Evolutionary conservation across 1,140 invertebrate species (phyloP).

Genomic region (Drosophila cardini): DNA sequence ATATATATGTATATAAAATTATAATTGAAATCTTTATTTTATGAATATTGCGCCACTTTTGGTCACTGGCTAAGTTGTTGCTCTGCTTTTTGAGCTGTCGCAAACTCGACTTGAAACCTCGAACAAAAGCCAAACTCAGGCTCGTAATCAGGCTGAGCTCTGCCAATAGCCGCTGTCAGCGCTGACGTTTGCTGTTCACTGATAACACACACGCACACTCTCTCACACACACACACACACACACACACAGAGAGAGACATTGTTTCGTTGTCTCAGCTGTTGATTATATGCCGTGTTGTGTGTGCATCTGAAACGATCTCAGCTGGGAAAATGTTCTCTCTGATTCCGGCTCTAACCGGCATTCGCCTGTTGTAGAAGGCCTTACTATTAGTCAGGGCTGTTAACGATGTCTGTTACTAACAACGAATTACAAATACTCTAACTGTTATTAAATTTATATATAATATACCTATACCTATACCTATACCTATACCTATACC

Average conservation of each 20-base stretch:
- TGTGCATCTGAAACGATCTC: slow-evolving; percentile 27
- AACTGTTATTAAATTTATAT: neutral
- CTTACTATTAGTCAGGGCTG: slow-evolving; percentile 10
- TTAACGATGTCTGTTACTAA: too few species aligned
- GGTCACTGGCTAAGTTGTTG: slow-evolving; percentile 61
- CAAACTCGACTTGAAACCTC: slow-evolving; percentile 76
- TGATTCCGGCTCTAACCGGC: slow-evolving; percentile 63
- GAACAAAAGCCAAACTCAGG: slow-evolving; percentile 68
- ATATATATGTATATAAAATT: neutral
- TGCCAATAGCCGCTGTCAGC: slow-evolving; percentile 29
- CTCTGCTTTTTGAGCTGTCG: slow-evolving; percentile 48
- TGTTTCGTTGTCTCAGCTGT: slow-evolving; percentile 38
- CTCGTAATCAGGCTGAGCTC: slow-evolving; percentile 63
- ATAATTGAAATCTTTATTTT: neutral
- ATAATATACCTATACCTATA: too few species aligned
- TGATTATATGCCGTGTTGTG: slow-evolving; percentile 38
- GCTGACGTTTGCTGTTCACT: slow-evolving; percentile 28
- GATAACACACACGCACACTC: slow-evolving; percentile 13
- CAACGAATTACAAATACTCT: slow-evolving; percentile 25
- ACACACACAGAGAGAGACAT: neutral
- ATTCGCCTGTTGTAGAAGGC: slow-evolving; percentile 69
- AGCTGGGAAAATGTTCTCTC: slow-evolving; percentile 1
- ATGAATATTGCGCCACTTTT: slow-evolving; percentile 56
- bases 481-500: too few species aligned
- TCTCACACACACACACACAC: neutral